phyloP scores from a whole-genome alignment of 2,888 invertebrate species.

The Perithous albicinctus region DNA sequence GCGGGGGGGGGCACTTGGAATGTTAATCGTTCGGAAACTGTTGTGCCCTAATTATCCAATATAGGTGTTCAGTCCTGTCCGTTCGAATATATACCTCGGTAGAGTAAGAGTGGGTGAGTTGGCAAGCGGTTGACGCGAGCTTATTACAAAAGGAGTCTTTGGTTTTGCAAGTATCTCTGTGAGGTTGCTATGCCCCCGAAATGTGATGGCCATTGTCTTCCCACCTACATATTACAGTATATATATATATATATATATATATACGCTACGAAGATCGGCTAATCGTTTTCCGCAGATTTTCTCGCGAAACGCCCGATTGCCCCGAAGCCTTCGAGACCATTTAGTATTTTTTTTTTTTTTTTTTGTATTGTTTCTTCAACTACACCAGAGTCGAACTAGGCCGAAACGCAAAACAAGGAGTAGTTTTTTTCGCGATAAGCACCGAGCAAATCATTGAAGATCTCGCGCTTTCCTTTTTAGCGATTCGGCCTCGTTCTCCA shows the following conservation, averaged over 20 bases:
- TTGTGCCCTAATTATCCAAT: slow-evolving; percentile 73
- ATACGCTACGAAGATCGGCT: slow-evolving; percentile 69
- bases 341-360: slow-evolving; percentile 15
- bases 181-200: neutral
- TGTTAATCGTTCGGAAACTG: slow-evolving; percentile 69
- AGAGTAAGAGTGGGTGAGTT: slow-evolving; percentile 43
- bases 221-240: slow-evolving; percentile 35
- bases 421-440: slow-evolving; percentile 13
- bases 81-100: slow-evolving; percentile 47
- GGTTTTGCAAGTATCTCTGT: slow-evolving; percentile 1
- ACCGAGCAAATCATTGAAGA: slow-evolving; percentile 52
- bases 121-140: slow-evolving; percentile 35
- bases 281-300: slow-evolving; percentile 82
- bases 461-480: slow-evolving; percentile 3
- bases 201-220: slow-evolving; percentile 52
- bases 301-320: slow-evolving; percentile 62
- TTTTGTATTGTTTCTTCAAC: neutral
- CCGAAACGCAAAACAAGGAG: slow-evolving; percentile 43
- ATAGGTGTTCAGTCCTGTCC: slow-evolving; percentile 59
- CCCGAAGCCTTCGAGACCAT: slow-evolving; percentile 45
- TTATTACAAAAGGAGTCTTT: slow-evolving; percentile 46
- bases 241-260: too few relatives aligned
- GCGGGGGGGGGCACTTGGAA: slow-evolving; percentile 48
- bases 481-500: neutral
- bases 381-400: slow-evolving; percentile 48